Conservation (phyloP, 2,113 vertebrate genomes). For the Crotophaga sulcirostris region DNA sequence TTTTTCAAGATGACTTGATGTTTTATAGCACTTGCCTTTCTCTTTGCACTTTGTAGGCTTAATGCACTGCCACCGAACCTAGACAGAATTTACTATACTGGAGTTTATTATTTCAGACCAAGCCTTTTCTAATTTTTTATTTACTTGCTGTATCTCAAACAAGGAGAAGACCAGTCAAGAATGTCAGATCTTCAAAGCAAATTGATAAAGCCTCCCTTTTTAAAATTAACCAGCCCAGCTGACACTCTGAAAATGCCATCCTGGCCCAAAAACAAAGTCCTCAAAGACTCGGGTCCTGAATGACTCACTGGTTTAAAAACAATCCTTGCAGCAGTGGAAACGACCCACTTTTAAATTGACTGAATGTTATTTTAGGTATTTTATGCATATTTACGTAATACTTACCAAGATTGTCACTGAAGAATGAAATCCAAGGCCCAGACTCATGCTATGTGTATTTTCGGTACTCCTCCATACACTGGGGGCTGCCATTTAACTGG, state of each 20-base stretch:
- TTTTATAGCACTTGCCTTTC: neutral
- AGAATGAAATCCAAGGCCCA: slow-evolving; percentile 46
- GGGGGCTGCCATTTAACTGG: neutral
- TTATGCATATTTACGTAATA: slow-evolving; percentile 54
- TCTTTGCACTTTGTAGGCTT: neutral
- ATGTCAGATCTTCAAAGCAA: neutral
- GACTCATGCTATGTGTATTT: neutral
- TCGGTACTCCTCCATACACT: neutral
- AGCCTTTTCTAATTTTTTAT: neutral
- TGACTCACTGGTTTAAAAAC: slow-evolving; percentile 61
- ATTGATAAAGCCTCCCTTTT: neutral
- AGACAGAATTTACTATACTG: neutral
- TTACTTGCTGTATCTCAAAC: neutral
- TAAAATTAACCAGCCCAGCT: neutral
- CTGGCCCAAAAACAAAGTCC: neutral
- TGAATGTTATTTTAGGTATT: slow-evolving; percentile 55
- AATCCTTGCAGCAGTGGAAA: slow-evolving; percentile 42
- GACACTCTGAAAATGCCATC: neutral
- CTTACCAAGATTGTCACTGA: neutral
- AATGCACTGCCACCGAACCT: neutral
- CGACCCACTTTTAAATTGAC: slow-evolving; percentile 52
- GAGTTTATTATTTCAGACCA: neutral
- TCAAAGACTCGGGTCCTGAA: neutral
- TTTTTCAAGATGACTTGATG: neutral
- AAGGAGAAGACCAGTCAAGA: neutral